Percentiles rank a stretch among this genome's conserved stretches.
Conservation (phyloP, 2,888 invertebrate genomes). For the Ariolimax columbianus region DNA sequence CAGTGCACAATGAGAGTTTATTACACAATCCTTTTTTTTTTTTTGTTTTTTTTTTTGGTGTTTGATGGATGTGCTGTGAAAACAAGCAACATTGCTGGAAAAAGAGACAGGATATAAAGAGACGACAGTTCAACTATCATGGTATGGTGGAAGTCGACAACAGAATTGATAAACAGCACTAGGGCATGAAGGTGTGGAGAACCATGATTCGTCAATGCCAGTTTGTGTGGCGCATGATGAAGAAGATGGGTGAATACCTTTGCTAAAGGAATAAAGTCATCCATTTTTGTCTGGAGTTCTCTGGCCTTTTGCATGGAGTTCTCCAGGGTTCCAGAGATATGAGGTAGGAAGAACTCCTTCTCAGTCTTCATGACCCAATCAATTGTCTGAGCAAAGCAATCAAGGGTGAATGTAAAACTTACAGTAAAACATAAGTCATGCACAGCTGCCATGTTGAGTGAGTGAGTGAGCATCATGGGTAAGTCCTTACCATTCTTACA, state of each 20-base stretch:
- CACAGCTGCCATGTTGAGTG: slow-evolving; percentile 32
- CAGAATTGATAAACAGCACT: too few relatives aligned
- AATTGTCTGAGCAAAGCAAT: slow-evolving; percentile 75
- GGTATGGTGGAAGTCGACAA: too few relatives aligned
- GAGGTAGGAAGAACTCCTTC: slow-evolving; percentile 85
- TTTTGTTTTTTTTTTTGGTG: too few relatives aligned
- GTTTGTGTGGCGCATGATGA: background rate
- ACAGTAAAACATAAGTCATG: background rate
- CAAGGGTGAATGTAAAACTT: background rate
- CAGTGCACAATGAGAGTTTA: too few relatives aligned
- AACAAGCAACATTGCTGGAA: too few relatives aligned
- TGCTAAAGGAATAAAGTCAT: slow-evolving; percentile 75
- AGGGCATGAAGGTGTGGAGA: too few relatives aligned
- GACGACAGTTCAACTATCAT: too few relatives aligned
- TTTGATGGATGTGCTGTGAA: too few relatives aligned
- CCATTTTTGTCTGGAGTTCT: slow-evolving; percentile 73
- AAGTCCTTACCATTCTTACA: background rate
- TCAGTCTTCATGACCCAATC: slow-evolving; percentile 82
- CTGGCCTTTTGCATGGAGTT: slow-evolving; percentile 80
- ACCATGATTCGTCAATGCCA: background rate
- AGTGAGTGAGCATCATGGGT: slow-evolving; percentile 12
- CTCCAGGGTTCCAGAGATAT: slow-evolving; percentile 84
- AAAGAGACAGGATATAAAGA: too few relatives aligned
- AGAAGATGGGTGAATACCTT: slow-evolving; percentile 75
- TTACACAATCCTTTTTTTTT: too few relatives aligned